Base-by-base conservation (phyloP, 2,797 vertebrate genomes). In the Clarias laeviceps region DNA sequence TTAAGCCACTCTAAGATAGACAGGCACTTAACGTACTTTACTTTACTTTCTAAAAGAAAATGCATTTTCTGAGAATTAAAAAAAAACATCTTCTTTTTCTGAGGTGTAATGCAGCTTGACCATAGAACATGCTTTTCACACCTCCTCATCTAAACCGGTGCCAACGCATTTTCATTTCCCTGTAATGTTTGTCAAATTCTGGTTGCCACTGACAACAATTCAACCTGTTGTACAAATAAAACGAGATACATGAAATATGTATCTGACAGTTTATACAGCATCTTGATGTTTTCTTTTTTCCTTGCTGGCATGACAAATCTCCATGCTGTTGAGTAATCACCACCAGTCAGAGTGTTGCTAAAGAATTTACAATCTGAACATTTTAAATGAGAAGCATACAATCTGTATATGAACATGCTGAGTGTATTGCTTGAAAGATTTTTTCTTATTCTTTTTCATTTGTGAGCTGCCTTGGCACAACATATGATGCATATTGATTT, bases 151-250 rank as follows among this genome's bases (percentile, higher is more conserved):
- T 56, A 29, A 74, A 54, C 40, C 18, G 14, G 3, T 74, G 17
- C 8, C 17, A 12, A 32, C 54, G 7, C 27, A 20, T 56, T 22
- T 73, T 78, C 20, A 61, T 78, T 61, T 78, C 76, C 76, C 5
- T 15, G 29, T 12, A 37, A 7, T 61, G 29, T 78, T 37, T 61
- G 37, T 78, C 18, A 59, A 18, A 56, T 59, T 57, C 57, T 78
- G 22, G 18, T 37, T 17, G 56, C 22, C 12, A 12, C 20, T 78
- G 56, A 37, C 32, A 61, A 59, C 54, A 59, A 61, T 24, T 78
- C 76, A 78, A 61, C 76, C 76, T n/a, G 20, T 34, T 34, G 56
- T 61, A 37, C 56, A 78, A 22, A 78, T 59, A 77, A 77, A 77
- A 59, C 11, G 7, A 61, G 57, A 61, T 61, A 78, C 2, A n/a